A percentile compares a stretch with the other conserved stretches of the same genome.
phyloP scores from a whole-genome alignment of 2,797 vertebrate species.

The Trachops cirrhosus region DNA sequence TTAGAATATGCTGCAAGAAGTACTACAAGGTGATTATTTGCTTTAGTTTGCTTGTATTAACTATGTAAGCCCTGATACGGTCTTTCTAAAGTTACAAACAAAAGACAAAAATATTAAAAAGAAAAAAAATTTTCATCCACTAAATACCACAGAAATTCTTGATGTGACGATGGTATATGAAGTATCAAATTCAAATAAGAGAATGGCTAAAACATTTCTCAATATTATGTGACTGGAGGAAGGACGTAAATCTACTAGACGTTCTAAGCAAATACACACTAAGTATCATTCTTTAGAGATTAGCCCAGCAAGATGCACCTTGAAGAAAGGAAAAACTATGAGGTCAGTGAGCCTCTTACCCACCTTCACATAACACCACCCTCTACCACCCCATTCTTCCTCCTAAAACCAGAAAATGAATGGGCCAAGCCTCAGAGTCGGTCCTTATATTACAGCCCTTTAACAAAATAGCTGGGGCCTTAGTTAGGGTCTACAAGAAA shows the following conservation, averaged over 20 bases:
- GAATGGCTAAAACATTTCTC: neutral
- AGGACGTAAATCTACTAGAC: neutral
- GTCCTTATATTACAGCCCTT: neutral
- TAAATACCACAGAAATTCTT: constrained; percentile 25
- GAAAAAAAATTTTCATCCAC: constrained; percentile 38
- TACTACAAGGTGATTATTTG: constrained; percentile 84
- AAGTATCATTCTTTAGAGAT: neutral
- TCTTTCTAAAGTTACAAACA: constrained; percentile 75
- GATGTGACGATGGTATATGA: neutral
- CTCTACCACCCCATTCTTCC: rapidly evolving
- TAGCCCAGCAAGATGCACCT: neutral
- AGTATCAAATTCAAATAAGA: constrained; percentile 15
- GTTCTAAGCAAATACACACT: neutral
- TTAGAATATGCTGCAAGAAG: constrained; percentile 85
- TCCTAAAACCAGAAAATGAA: neutral
- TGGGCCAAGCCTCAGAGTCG: neutral
- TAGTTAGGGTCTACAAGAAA: neutral
- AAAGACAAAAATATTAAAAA: constrained; percentile 69
- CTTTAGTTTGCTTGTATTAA: constrained; percentile 85
- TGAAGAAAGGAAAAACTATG: neutral
- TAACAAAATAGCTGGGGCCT: neutral
- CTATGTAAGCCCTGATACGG: constrained; percentile 73
- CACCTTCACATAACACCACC: rapidly evolving
- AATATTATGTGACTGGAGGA: neutral
- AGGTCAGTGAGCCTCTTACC: neutral